Percentiles rank a stretch among this genome's conserved stretches.
Evolutionary conservation across 2,113 vertebrate genomes (phyloP).

Genomic region (Enhydra lutris): DNA sequence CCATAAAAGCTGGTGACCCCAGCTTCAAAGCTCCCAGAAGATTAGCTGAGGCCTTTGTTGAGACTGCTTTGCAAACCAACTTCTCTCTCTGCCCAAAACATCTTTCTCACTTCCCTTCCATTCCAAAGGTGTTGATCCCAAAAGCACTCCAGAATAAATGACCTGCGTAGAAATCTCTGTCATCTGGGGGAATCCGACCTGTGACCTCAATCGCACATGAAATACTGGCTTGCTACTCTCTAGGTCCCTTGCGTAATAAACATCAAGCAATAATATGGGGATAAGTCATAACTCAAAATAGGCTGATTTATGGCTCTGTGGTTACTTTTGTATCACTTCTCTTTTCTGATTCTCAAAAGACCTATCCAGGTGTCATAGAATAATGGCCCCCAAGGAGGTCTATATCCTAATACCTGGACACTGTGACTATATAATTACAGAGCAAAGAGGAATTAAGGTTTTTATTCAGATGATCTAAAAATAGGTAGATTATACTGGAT

Average conservation of each 20-base stretch:
- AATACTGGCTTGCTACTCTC: background rate
- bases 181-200: background rate
- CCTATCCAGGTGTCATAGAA: background rate
- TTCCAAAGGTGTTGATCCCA: background rate
- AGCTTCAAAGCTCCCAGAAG: background rate
- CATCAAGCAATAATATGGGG: background rate
- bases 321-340: background rate
- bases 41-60: background rate
- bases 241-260: background rate
- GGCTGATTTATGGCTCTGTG: background rate
- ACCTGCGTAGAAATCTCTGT: background rate
- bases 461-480: background rate
- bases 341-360: background rate
- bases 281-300: background rate
- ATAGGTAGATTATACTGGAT: background rate
- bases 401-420: background rate
- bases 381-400: background rate
- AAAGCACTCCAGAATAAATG: background rate
- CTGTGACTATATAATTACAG: background rate
- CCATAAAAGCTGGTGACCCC: background rate
- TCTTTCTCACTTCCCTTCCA: background rate
- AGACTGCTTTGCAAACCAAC: background rate
- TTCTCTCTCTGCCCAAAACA: background rate
- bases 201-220: background rate
- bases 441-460: background rate